Evolutionary conservation across 1,140 invertebrate species (phyloP).

Genomic region (Manduca sexta): DNA sequence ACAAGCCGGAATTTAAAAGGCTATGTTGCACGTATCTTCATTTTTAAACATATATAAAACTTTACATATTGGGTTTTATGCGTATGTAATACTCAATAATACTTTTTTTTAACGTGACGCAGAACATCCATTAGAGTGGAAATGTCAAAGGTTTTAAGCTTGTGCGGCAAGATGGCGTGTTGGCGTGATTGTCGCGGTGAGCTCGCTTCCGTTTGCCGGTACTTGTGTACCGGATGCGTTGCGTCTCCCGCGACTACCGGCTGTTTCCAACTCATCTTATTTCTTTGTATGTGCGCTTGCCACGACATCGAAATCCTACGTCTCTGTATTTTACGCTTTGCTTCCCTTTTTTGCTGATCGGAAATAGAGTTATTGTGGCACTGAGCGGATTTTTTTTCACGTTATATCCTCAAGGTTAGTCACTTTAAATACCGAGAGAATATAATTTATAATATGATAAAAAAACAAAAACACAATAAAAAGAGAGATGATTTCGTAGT

Average conservation of each 20-base stretch:
- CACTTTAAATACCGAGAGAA: no score
- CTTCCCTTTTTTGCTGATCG: background rate
- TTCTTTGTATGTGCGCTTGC: slow-evolving; percentile 18
- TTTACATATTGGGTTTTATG: no score
- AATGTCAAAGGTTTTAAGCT: slow-evolving; percentile 14
- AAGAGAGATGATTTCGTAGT: no score
- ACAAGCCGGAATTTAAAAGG: no score
- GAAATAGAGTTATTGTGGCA: no score
- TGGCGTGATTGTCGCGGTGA: slow-evolving; percentile 32
- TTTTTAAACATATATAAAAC: no score
- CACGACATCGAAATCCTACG: slow-evolving; percentile 9
- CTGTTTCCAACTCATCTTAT: slow-evolving; percentile 26
- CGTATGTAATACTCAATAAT: no score
- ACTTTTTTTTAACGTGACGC: background rate
- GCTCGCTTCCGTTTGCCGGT: slow-evolving; percentile 29
- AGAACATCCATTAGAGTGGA: slow-evolving; percentile 6
- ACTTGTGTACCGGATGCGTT: slow-evolving; percentile 35
- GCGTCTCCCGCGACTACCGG: slow-evolving; percentile 24
- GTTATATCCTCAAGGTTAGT: no score
- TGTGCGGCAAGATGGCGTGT: slow-evolving; percentile 25
- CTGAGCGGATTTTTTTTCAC: no score
- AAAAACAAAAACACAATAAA: no score
- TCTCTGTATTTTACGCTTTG: slow-evolving; percentile 5
- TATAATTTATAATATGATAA: no score
- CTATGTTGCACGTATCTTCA: no score